Conservation (phyloP, 2,888 invertebrate genomes). For the Stenoptilia bipunctidactyla region DNA sequence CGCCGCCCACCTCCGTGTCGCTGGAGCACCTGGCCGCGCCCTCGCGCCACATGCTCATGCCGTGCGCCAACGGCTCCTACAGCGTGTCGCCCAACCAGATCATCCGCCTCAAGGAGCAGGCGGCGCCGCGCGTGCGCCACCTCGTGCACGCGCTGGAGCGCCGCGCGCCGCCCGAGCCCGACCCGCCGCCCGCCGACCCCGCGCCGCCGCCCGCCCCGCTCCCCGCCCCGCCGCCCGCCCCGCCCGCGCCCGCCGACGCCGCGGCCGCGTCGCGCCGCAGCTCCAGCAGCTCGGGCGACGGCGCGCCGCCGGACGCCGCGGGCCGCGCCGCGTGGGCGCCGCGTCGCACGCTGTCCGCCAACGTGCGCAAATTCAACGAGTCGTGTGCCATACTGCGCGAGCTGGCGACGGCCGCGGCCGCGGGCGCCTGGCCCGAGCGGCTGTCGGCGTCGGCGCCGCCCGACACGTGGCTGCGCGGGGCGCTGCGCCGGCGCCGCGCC, state of each 20-base stretch:
- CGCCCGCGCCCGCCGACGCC: slow-evolving; percentile 32
- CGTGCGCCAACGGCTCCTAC: slow-evolving; percentile 88
- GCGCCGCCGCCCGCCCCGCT: slow-evolving; percentile 69
- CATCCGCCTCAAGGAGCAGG: slow-evolving; percentile 80
- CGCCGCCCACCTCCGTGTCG: slow-evolving; percentile 76
- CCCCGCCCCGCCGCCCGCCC: slow-evolving; percentile 18
- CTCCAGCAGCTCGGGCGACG: slow-evolving; percentile 83
- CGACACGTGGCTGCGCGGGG: slow-evolving; percentile 41
- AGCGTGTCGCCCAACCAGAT: slow-evolving; percentile 94
- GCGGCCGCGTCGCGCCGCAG: slow-evolving; percentile 76
- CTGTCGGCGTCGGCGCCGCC: slow-evolving; percentile 74
- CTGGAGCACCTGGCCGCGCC: slow-evolving; percentile 76
- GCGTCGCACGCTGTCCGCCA: slow-evolving; percentile 26
- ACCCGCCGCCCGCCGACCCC: slow-evolving; percentile 12
- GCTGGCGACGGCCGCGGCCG: slow-evolving; percentile 56
- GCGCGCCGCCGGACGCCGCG: slow-evolving; percentile 74
- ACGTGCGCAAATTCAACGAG: slow-evolving; percentile 59
- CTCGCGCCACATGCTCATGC: slow-evolving; percentile 85
- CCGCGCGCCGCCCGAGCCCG: slow-evolving; percentile 29
- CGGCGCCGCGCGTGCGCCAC: slow-evolving; percentile 75
- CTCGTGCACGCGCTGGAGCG: slow-evolving; percentile 81
- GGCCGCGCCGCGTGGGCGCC: slow-evolving; percentile 4
- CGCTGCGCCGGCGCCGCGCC: slow-evolving; percentile 48
- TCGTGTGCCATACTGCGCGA: slow-evolving; percentile 74
- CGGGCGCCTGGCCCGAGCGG: slow-evolving; percentile 55